Evolutionary conservation across 2,797 vertebrate species (phyloP).

Genomic region (Crypturellus tataupa): DNA sequence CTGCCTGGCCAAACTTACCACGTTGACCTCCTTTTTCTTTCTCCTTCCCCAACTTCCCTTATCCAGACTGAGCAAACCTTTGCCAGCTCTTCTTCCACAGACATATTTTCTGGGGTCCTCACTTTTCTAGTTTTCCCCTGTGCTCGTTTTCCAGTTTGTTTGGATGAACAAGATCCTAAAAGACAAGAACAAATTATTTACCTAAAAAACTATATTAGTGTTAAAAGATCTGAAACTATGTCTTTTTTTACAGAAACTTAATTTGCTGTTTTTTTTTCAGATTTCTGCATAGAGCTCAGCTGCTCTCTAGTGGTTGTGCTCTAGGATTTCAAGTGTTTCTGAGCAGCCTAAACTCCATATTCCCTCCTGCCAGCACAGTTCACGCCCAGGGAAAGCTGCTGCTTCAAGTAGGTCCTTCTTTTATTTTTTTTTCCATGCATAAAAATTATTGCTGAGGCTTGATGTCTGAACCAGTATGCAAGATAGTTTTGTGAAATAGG

Average conservation of each 20-base stretch:
- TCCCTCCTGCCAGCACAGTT: neutral
- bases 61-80: neutral
- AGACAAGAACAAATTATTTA: neutral
- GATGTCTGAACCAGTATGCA: neutral
- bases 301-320: slow-evolving; percentile 40
- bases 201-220: neutral
- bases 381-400: neutral
- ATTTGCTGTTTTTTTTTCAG: neutral
- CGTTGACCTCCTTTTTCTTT: neutral
- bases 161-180: neutral
- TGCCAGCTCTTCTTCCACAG: neutral
- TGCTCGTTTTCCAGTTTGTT: neutral
- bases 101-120: neutral
- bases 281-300: slow-evolving; percentile 5
- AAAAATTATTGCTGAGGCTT: neutral
- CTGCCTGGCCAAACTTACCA: neutral
- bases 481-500: neutral
- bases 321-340: neutral
- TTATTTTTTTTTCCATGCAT: neutral
- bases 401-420: rapidly evolving
- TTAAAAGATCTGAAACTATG: neutral
- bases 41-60: neutral
- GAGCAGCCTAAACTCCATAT: rapidly evolving
- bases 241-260: neutral
- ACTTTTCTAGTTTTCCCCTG: neutral